Percentiles rank a stretch among this genome's conserved stretches.
These are phyloP conservation scores for Mythimna loreyi DNA, from an alignment of 2,888 invertebrate genomes.

Conservation along the genomic window DNA sequence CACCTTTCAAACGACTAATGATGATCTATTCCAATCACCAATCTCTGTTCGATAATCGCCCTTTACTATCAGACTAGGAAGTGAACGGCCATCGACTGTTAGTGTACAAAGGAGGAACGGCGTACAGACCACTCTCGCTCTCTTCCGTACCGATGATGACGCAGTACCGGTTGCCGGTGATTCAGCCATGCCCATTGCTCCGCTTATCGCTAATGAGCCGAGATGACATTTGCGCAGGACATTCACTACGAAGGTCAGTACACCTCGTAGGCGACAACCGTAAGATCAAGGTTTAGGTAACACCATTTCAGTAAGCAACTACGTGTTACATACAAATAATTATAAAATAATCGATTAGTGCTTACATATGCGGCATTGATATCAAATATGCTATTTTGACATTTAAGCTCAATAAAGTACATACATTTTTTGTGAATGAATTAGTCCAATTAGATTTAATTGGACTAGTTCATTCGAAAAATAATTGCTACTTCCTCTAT, in stretches of 20 bases:
- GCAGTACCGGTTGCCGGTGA: slow-evolving; percentile 26
- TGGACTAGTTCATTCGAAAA: no score
- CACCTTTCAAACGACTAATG: slow-evolving; percentile 42
- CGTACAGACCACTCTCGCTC: slow-evolving; percentile 23
- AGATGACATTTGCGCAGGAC: slow-evolving; percentile 76
- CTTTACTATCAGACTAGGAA: slow-evolving; percentile 55
- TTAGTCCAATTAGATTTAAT: slow-evolving; percentile 3
- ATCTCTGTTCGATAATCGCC: slow-evolving; percentile 47
- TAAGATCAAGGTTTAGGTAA: slow-evolving; percentile 77
- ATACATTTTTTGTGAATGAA: slow-evolving; percentile 19
- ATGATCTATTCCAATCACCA: slow-evolving; percentile 27
- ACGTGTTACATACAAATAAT: slow-evolving; percentile 13
- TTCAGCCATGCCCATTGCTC: slow-evolving; percentile 48
- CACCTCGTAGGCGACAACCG: slow-evolving; percentile 68
- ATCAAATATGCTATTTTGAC: neutral
- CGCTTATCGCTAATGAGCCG: slow-evolving; percentile 65
- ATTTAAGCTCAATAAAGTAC: slow-evolving; percentile 10
- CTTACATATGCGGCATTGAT: neutral
- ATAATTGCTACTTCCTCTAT: slow-evolving; percentile 23
- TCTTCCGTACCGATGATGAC: slow-evolving; percentile 43
- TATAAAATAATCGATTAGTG: slow-evolving; percentile 10
- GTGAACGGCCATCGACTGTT: slow-evolving; percentile 46
- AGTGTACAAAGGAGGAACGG: slow-evolving; percentile 40
- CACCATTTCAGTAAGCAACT: slow-evolving; percentile 31
- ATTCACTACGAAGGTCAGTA: slow-evolving; percentile 76